phyloP scores from a whole-genome alignment of 2,797 vertebrate genomes.

The Pelodytes ibericus region DNA sequence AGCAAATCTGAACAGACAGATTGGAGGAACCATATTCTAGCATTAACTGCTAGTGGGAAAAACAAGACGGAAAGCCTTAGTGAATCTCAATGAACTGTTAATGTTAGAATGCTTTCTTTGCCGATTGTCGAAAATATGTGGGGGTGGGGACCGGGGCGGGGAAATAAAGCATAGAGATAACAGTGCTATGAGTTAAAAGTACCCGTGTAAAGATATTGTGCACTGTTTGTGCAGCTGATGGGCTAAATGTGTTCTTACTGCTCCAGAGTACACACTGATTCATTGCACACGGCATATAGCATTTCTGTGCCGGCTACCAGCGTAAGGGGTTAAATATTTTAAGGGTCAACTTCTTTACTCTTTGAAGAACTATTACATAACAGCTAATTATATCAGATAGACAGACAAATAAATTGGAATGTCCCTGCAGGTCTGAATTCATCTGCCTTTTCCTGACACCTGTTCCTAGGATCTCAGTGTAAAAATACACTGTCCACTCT shows the following conservation, averaged over 20 bases:
- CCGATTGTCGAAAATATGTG: too few relatives aligned
- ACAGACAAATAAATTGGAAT: neutral
- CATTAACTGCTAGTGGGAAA: too few relatives aligned
- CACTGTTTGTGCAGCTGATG: neutral
- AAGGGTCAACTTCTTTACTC: neutral
- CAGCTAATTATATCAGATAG: neutral
- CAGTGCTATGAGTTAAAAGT: too few relatives aligned
- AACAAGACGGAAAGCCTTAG: too few relatives aligned
- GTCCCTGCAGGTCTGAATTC: neutral
- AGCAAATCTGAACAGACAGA: too few relatives aligned
- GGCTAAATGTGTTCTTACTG: neutral
- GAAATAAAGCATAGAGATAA: too few relatives aligned
- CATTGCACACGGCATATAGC: neutral
- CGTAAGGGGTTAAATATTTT: neutral
- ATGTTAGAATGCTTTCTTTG: too few relatives aligned
- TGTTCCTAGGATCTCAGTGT: neutral
- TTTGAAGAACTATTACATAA: neutral
- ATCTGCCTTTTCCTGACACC: neutral
- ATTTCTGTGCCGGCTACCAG: neutral
- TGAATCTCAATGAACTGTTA: too few relatives aligned
- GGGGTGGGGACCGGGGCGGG: too few relatives aligned
- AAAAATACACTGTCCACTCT: neutral
- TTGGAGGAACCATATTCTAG: too few relatives aligned
- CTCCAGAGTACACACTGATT: neutral
- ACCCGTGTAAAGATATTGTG: too few relatives aligned